These are phyloP conservation scores for Aspidiotus rigidus DNA, from an alignment of 2,888 invertebrate species.

Conservation along the genomic window DNA sequence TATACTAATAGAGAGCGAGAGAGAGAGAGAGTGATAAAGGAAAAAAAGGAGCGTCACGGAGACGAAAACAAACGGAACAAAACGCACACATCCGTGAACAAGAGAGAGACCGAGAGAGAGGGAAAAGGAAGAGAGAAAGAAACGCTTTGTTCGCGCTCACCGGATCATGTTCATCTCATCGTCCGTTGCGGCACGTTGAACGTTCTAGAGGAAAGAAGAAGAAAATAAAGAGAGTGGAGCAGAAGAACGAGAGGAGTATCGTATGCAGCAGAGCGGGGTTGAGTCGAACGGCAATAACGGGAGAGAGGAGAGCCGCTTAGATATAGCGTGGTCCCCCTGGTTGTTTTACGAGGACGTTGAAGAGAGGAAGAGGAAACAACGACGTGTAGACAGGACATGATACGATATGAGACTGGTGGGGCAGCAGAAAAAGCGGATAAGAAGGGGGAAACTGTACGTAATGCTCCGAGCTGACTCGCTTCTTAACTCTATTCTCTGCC, in stretches of 20 bases:
- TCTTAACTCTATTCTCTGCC: no score
- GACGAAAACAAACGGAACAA: background rate
- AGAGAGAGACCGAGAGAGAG: background rate
- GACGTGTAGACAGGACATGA: constrained; percentile 3
- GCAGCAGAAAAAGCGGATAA: constrained; percentile 19
- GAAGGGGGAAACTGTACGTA: constrained; percentile 21
- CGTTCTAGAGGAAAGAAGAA: no score
- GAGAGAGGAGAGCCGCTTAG: constrained; percentile 3
- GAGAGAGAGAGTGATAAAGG: background rate
- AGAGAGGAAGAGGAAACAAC: constrained; percentile 20
- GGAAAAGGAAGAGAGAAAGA: constrained; percentile 10
- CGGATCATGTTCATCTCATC: constrained; percentile 32
- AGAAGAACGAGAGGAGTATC: background rate
- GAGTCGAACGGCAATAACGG: background rate
- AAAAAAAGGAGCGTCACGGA: background rate
- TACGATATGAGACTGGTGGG: background rate
- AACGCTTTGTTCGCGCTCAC: constrained; percentile 29
- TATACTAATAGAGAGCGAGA: constrained; percentile 3
- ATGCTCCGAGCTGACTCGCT: no score
- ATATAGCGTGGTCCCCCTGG: background rate
- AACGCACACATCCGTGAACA: background rate
- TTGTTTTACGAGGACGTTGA: no score
- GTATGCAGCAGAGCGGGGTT: constrained; percentile 3
- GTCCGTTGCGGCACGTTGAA: background rate
- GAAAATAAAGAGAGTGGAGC: no score